Percentiles rank a stretch among this genome's conserved stretches.
These are phyloP conservation scores for Caenorhabditis doughertyi DNA, from an alignment of 2,888 invertebrate species.

Conservation along the genomic window DNA sequence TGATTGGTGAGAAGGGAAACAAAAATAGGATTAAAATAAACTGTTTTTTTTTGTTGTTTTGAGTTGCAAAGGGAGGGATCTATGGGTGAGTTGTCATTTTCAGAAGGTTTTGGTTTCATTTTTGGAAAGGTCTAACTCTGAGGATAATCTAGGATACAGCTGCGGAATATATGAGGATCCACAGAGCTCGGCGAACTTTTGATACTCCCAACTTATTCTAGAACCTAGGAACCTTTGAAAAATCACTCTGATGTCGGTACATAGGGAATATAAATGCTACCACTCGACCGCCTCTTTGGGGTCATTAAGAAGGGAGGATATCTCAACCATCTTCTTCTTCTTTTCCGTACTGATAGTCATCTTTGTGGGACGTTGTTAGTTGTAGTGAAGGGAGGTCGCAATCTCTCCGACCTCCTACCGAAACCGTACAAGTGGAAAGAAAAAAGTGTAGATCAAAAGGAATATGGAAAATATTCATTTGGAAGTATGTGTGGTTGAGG, in stretches of 20 bases:
- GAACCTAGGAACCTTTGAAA: no score
- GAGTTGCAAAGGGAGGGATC: not conserved
- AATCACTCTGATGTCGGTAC: not conserved
- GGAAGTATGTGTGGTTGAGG: no score
- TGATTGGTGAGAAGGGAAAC: not conserved
- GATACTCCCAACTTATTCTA: no score
- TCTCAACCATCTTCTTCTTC: conserved; percentile 24
- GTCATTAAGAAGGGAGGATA: conserved; percentile 19
- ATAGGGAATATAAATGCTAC: conserved; percentile 1
- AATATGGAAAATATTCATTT: not conserved
- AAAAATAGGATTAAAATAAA: conserved; percentile 11
- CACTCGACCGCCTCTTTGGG: conserved; percentile 8
- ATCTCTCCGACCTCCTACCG: not conserved
- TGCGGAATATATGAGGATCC: not conserved
- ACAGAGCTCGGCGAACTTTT: not conserved
- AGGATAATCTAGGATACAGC: no score
- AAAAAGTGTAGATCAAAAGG: conserved; percentile 23
- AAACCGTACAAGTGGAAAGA: conserved; percentile 6
- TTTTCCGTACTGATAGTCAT: conserved; percentile 35
- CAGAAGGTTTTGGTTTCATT: no score
- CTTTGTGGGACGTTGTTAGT: conserved; percentile 41
- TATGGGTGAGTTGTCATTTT: no score
- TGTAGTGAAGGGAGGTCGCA: not conserved
- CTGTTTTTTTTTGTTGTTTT: conserved; percentile 4
- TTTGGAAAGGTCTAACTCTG: not conserved